phyloP scores from a whole-genome alignment of 2,888 invertebrate species.

The Stenurella melanura region DNA sequence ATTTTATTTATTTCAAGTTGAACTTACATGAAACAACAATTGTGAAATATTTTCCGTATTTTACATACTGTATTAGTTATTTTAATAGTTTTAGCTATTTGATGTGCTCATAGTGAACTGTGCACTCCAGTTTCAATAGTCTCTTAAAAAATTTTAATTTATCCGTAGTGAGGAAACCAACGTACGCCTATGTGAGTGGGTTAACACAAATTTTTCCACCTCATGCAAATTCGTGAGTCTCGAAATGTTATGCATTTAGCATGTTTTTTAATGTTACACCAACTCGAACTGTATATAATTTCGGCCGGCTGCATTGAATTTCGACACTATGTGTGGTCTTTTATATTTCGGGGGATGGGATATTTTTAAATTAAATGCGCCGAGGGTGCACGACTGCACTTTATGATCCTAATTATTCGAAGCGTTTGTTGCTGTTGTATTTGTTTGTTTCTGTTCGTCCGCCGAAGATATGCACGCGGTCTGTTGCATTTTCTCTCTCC shows the following conservation, averaged over 20 bases:
- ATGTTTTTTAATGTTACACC: constrained; percentile 31
- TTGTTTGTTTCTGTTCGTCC: constrained; percentile 6
- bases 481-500: constrained; percentile 8
- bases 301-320: constrained; percentile 12
- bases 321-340: constrained; percentile 20
- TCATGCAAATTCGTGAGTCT: constrained; percentile 14
- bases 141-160: too few species aligned
- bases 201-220: constrained; percentile 20
- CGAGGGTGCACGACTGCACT: constrained; percentile 32
- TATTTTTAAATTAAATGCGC: constrained; percentile 32
- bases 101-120: too few species aligned
- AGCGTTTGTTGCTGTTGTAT: constrained; percentile 1
- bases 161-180: too few species aligned
- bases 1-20: too few species aligned
- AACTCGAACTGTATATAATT: constrained; percentile 24
- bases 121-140: too few species aligned
- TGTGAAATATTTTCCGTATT: too few species aligned
- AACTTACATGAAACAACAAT: too few species aligned
- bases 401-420: constrained; percentile 30
- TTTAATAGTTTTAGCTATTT: too few species aligned
- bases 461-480: not conserved
- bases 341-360: not conserved
- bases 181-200: not conserved
- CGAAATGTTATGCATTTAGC: constrained; percentile 14
- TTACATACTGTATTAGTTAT: too few species aligned